phyloP scores from a whole-genome alignment of 2,113 vertebrate genomes.

The Brachypteracias leptosomus region DNA sequence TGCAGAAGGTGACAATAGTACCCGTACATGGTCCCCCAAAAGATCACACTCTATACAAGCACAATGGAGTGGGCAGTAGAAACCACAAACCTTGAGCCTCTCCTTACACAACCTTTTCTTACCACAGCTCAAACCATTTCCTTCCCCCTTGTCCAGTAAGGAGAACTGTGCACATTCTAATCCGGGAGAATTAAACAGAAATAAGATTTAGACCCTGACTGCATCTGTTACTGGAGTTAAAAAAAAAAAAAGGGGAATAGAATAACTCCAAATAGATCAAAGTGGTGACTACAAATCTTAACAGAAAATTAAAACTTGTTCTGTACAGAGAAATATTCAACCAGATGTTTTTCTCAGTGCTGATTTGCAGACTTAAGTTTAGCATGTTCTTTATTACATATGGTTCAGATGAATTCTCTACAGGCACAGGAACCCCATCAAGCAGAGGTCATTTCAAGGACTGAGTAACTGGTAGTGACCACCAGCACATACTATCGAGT shows the following conservation, averaged over 20 bases:
- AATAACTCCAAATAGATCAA: neutral
- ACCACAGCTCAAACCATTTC: neutral
- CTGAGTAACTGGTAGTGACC: neutral
- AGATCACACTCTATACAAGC: rapidly evolving
- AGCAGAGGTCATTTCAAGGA: neutral
- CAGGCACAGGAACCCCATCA: neutral
- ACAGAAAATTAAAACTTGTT: neutral
- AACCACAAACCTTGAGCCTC: neutral
- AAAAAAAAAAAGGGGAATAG: neutral
- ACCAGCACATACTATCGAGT: neutral
- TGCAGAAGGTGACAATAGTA: neutral
- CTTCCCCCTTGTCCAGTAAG: neutral
- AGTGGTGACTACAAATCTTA: neutral
- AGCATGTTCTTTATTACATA: neutral
- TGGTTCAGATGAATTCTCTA: neutral
- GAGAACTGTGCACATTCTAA: neutral
- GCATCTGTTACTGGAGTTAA: neutral
- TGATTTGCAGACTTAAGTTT: neutral
- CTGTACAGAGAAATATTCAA: neutral
- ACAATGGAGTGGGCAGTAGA: rapidly evolving
- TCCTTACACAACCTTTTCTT: neutral
- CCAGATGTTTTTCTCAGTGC: neutral
- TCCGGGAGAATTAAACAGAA: neutral
- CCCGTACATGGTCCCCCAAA: rapidly evolving
- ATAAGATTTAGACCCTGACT: neutral